A percentile compares a stretch with the other conserved stretches of the same genome.
phyloP scores from a whole-genome alignment of 2,888 invertebrate species.

The Laothoe populi region DNA sequence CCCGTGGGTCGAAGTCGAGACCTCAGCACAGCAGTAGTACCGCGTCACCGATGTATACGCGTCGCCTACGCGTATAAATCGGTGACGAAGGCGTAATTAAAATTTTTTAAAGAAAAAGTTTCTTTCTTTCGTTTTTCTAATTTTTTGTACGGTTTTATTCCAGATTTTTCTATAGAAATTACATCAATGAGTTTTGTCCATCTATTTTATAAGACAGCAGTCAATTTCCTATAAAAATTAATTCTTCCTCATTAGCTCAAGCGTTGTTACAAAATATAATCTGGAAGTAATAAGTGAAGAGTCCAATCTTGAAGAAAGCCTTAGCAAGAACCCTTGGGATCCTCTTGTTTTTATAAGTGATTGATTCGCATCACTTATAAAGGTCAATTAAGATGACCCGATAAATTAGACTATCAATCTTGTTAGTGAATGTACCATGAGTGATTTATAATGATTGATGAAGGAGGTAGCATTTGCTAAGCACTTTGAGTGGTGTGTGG shows the following conservation, averaged over 20 bases:
- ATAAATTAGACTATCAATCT: conserved; percentile 56
- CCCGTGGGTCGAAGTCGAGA: too few species aligned
- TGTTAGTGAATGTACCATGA: conserved; percentile 18
- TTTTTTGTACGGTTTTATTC: too few species aligned
- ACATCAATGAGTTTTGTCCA: background rate
- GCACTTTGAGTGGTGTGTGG: conserved; percentile 3
- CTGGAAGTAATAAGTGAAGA: conserved; percentile 37
- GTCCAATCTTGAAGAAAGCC: conserved; percentile 40
- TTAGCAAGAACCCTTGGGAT: conserved; percentile 41
- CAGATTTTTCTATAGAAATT: too few species aligned
- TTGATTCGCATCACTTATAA: conserved; percentile 40
- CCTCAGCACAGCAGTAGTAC: too few species aligned
- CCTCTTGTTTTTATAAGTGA: conserved; percentile 43
- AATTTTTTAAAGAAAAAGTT: too few species aligned
- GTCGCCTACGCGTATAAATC: too few species aligned
- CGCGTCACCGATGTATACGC: too few species aligned
- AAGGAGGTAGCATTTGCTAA: background rate
- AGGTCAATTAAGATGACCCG: conserved; percentile 61
- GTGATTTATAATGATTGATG: conserved; percentile 28
- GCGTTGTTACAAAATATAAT: conserved; percentile 1
- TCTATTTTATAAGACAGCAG: background rate
- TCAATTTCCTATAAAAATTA: conserved; percentile 1
- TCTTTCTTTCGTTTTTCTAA: too few species aligned
- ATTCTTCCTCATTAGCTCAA: background rate
- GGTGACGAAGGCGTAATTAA: too few species aligned